Evolutionary conservation across 2,113 vertebrate species (phyloP).

Genomic region (Lepisosteus oculatus): DNA sequence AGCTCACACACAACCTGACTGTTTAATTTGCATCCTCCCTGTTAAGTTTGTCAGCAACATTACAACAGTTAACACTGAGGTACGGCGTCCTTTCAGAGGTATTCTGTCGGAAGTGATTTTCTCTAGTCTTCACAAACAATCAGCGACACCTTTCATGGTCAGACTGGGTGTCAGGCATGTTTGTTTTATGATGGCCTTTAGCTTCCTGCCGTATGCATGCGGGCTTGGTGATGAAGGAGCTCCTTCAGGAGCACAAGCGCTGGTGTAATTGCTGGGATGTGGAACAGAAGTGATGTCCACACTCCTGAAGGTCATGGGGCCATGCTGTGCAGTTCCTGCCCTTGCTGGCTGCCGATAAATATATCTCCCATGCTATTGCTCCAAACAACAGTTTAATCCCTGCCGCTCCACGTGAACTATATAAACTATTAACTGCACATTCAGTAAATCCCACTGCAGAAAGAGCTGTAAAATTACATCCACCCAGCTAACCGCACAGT

Average conservation of each 20-base stretch:
- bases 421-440: slow-evolving; percentile 70
- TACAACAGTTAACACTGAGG: slow-evolving; percentile 49
- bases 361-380: slow-evolving; percentile 30
- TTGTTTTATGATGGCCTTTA: neutral
- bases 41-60: slow-evolving; percentile 51
- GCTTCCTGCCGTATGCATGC: neutral
- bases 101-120: neutral
- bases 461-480: slow-evolving; percentile 49
- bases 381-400: slow-evolving; percentile 57
- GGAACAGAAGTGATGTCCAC: slow-evolving; percentile 19
- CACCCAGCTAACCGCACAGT: slow-evolving; percentile 46
- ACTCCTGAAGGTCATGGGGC: slow-evolving; percentile 29
- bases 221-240: too few relatives aligned
- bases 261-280: slow-evolving; percentile 17
- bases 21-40: slow-evolving; percentile 70
- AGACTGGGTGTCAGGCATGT: neutral
- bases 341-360: slow-evolving; percentile 37
- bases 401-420: slow-evolving; percentile 58
- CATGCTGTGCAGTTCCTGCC: slow-evolving; percentile 15
- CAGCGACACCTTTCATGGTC: too few relatives aligned
- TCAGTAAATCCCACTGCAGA: slow-evolving; percentile 62
- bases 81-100: slow-evolving; percentile 6
- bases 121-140: too few relatives aligned
- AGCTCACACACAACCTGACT: slow-evolving; percentile 32
- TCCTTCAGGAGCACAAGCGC: too few relatives aligned